These are phyloP conservation scores for Tolypeutes matacus DNA, from an alignment of 2,797 vertebrate genomes.

Conservation along the genomic window DNA sequence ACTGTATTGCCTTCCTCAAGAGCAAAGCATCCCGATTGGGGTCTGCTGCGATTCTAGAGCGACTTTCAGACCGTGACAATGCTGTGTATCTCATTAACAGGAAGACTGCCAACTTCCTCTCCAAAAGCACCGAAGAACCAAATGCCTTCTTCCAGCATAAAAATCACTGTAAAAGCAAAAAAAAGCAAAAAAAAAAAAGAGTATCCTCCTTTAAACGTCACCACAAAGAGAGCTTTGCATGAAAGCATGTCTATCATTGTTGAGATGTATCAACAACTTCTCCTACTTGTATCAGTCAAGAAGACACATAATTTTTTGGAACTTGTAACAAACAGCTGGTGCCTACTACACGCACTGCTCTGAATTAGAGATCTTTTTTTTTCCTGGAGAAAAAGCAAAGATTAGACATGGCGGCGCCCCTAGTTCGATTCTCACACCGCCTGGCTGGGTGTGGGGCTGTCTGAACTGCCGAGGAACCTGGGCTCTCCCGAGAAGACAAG, in stretches of 20 bases:
- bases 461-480: neutral
- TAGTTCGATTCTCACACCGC: neutral
- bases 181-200: neutral
- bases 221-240: neutral
- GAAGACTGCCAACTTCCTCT: neutral
- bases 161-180: neutral
- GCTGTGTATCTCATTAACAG: neutral
- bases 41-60: neutral
- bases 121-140: neutral
- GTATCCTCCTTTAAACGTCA: neutral
- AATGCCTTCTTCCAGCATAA: neutral
- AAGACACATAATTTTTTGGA: neutral
- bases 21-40: neutral
- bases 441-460: neutral
- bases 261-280: neutral
- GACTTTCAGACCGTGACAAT: neutral
- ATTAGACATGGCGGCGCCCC: neutral
- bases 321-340: neutral
- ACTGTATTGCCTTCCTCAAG: neutral
- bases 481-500: neutral
- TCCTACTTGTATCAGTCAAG: neutral
- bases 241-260: neutral
- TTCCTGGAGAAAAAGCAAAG: neutral
- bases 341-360: fast-evolving
- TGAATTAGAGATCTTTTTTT: neutral